phyloP scores from a whole-genome alignment of 2,888 invertebrate genomes.

The Notodonta ziczac region DNA sequence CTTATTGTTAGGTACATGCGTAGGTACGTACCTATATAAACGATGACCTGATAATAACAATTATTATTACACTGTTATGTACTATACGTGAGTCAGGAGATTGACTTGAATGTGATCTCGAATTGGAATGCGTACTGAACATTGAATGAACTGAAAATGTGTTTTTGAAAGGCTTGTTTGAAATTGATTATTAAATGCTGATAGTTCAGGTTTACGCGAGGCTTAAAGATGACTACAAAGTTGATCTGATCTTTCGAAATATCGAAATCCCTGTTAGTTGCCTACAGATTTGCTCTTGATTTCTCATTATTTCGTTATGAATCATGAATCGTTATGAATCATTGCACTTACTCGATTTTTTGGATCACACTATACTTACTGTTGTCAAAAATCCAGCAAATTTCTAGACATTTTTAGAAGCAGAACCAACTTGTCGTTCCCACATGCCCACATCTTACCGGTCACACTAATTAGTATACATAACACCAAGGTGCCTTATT shows the following conservation, averaged over 20 bases:
- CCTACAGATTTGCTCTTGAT: neutral
- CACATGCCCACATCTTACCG: too few species aligned
- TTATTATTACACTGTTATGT: slow-evolving; percentile 62
- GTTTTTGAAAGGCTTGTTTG: slow-evolving; percentile 10
- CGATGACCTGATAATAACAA: slow-evolving; percentile 59
- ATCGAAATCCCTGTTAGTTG: neutral
- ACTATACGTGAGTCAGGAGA: slow-evolving; percentile 72
- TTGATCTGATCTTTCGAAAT: neutral
- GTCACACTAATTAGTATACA: too few species aligned
- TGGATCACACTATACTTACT: too few species aligned
- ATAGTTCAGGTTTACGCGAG: neutral
- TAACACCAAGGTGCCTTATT: neutral
- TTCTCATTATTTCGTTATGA: too few species aligned
- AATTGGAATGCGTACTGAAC: slow-evolving; percentile 69
- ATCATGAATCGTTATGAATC: too few species aligned
- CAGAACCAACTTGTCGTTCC: too few species aligned
- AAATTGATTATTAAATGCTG: neutral
- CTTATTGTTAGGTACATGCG: slow-evolving; percentile 1
- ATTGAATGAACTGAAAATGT: slow-evolving; percentile 30
- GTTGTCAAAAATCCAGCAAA: too few species aligned
- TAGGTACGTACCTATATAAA: slow-evolving; percentile 27
- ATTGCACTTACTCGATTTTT: too few species aligned
- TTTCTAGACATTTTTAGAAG: too few species aligned
- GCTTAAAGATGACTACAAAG: neutral
- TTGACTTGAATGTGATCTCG: slow-evolving; percentile 78